Evolutionary conservation across 2,797 vertebrate genomes (phyloP), one percentile per base, ranked within the genome.

Genomic region (Geotria australis): DNA sequence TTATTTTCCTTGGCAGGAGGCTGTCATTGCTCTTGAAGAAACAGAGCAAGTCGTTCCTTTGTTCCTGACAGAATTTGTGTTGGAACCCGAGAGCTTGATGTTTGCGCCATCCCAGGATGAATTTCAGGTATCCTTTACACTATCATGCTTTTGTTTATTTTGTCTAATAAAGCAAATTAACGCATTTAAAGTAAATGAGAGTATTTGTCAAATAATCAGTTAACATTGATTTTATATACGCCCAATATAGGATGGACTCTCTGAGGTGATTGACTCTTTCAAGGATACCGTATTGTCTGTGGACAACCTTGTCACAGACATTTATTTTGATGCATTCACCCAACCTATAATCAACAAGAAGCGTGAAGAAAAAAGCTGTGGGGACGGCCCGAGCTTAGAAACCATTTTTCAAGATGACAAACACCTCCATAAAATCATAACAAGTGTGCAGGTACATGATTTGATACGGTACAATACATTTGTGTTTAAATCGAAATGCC

Each of bases 21-120:
- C 53, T 58, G 7, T 13, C 45, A 53, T 14, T 55, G 24, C 24
- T 38, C 60, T 64, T 59, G 65, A 63, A 12, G 65, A 69, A 48
- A 70, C 71, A 10, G 66, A 68, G 1, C 57, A 58, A 7, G 48
- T 66, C 8, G 55, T 62, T 5, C 75, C 80, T 15, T 68, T 83
- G 73, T 83, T 83, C 63, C 63, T 73, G 59, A 70, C 72, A 12
- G 75, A 85, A 59, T 63, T 89, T 61, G 68, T 75, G 57, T 63
- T 86, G 66, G 76, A 77, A 1, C 68, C 66, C 24, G 61, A 73
- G 8, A 61, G 65, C 2, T 65, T 86, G 47, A 69, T 64, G 48
- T 84, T 75, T 61, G 66, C 73, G 48, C 84, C 82, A 10, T 73
- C 75, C 48, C 60, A 72, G 49, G 73, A 79, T 15, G 64, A 75